Evolutionary conservation across 2,113 vertebrate species (phyloP), one percentile per base, ranked within the genome.

Genomic region (Baryphthengus martii): DNA sequence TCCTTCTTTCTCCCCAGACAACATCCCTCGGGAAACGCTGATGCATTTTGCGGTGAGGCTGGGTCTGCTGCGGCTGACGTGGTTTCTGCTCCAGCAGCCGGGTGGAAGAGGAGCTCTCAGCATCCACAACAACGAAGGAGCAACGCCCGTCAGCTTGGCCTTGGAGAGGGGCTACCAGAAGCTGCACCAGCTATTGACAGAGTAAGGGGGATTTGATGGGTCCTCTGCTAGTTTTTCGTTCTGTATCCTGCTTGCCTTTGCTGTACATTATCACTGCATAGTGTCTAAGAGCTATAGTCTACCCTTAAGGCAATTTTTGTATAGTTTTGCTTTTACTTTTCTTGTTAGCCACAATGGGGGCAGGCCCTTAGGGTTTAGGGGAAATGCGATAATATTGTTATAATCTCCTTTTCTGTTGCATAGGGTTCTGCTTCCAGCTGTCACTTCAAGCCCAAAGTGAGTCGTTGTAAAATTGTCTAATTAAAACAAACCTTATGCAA

Each of bases 21-120:
- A 96, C 58, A 95, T 97, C 71, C 99, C 99, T 52, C 99, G 98
- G 89, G 99, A 99, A 89, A 99, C 99, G 0, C 91, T 99, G 93
- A 97, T 99, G 97, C 99, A 99, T 95, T 99, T 99, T 88, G 98
- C 99, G 3, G 99, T 98, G 49, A 97, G 99, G 18, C 98, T 99
- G 39, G 99, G 99, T 11, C 98, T 99, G 66, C 93, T 97, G 88
- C 97, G 98, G 37, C 96, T 99, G 35, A 97, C 99, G 0, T 97
- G 97, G 95, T 99, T 99, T 87, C 97, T 99, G 94, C 96, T 99
- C 80, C 98, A 98, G 96, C 99, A 99, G 96, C 97, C 99, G 0
- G 99, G 99, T 25, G 99, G 99, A 44, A 98, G 95, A 40, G 98
- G 98, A 81, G 98, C 99, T 24, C 98, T 99, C 75, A 96, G 94